Conservation (phyloP, 2,113 vertebrate genomes). For the Tonatia bakeri region DNA sequence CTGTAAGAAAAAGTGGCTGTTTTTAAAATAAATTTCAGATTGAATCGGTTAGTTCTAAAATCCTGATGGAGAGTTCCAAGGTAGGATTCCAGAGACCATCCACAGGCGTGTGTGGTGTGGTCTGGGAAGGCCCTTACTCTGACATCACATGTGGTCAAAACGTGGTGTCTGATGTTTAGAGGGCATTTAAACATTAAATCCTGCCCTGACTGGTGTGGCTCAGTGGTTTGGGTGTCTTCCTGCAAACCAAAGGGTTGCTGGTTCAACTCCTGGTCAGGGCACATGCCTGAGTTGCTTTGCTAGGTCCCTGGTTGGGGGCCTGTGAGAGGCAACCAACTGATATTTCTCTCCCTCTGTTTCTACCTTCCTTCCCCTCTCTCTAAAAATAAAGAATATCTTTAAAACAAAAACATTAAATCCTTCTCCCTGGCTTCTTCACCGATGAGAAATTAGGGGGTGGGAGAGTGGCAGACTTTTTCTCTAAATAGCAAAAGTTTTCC, state of each 20-base stretch:
- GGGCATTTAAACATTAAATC: not conserved
- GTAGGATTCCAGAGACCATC: not conserved
- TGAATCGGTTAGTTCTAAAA: not conserved
- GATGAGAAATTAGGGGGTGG: not conserved
- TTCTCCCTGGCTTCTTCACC: not conserved
- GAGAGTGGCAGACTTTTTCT: not conserved
- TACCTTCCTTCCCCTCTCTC: too few species aligned
- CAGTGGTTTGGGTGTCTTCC: too few species aligned
- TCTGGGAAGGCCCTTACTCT: not conserved
- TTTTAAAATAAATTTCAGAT: not conserved
- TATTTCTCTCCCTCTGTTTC: too few species aligned
- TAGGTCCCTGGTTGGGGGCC: too few species aligned
- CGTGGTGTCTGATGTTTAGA: not conserved
- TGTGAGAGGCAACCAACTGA: too few species aligned
- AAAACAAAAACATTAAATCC: not conserved
- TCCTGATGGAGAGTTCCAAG: not conserved
- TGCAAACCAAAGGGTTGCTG: too few species aligned
- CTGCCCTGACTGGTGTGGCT: not conserved
- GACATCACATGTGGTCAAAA: too few species aligned
- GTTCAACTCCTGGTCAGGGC: too few species aligned
- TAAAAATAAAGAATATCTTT: too few species aligned
- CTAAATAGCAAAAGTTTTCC: not conserved
- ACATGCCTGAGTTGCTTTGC: too few species aligned
- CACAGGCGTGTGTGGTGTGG: not conserved
- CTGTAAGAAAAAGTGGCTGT: not conserved